phyloP scores from a whole-genome alignment of 2,888 invertebrate genomes.

The Apoda limacodes region DNA sequence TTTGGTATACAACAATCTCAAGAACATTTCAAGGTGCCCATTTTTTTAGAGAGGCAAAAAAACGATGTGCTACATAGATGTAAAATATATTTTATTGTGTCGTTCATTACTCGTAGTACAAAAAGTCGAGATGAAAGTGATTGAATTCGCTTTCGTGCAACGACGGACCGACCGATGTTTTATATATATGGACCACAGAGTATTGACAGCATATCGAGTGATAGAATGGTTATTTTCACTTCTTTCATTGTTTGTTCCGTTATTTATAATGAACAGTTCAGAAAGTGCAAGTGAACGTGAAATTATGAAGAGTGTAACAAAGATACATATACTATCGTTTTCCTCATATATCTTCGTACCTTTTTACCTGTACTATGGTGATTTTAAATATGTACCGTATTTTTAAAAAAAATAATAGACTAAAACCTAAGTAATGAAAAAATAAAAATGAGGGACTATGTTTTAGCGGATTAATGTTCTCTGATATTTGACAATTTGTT shows the following conservation, averaged over 20 bases:
- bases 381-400: too few relatives aligned
- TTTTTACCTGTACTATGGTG: too few relatives aligned
- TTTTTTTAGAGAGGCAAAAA: conserved; percentile 36
- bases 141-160: conserved; percentile 47
- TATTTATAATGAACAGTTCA: too few relatives aligned
- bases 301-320: too few relatives aligned
- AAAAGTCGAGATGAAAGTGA: conserved; percentile 58
- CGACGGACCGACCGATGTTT: conserved; percentile 20
- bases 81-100: conserved; percentile 51
- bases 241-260: conserved; percentile 18
- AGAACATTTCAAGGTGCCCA: conserved; percentile 35
- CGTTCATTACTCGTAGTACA: conserved; percentile 41
- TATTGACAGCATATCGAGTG: conserved; percentile 33
- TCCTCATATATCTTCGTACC: too few relatives aligned
- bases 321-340: too few relatives aligned
- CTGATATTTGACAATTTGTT: too few relatives aligned
- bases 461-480: too few relatives aligned
- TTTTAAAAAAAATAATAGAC: too few relatives aligned
- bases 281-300: too few relatives aligned
- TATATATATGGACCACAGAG: conserved; percentile 17
- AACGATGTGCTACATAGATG: conserved; percentile 62
- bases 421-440: too few relatives aligned
- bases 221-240: conserved; percentile 19
- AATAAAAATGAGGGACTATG: too few relatives aligned
- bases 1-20: conserved; percentile 20